A percentile compares a stretch with the other conserved stretches of the same genome.
phyloP scores from a whole-genome alignment of 1,140 invertebrate species.

The Rhyacophila brunnea region DNA sequence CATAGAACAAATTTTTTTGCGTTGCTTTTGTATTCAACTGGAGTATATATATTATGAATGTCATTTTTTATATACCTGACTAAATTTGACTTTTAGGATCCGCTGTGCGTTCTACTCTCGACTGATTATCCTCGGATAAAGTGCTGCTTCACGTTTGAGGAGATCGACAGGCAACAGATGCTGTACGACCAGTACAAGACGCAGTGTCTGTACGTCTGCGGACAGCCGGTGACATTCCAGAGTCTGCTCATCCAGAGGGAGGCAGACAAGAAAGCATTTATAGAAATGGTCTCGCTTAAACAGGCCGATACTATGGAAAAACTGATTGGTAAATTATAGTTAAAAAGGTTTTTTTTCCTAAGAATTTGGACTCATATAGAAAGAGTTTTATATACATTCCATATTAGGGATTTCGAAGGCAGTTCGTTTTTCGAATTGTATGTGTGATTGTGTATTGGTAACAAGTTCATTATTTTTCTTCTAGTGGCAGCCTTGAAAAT shows the following conservation, averaged over 20 bases:
- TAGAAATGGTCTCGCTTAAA: slow-evolving; percentile 50
- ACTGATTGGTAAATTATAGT: slow-evolving; percentile 44
- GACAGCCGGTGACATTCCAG: slow-evolving; percentile 46
- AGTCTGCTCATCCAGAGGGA: slow-evolving; percentile 47
- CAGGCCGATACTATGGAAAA: slow-evolving; percentile 54
- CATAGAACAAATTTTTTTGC: too few species aligned
- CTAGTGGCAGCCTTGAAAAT: too few species aligned
- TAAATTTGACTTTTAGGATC: too few species aligned
- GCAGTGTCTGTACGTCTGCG: slow-evolving; percentile 49
- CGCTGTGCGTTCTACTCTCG: slow-evolving; percentile 54
- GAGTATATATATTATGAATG: too few species aligned
- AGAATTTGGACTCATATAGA: too few species aligned
- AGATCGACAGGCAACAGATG: slow-evolving; percentile 53
- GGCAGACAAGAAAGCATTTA: slow-evolving; percentile 49
- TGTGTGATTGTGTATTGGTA: too few species aligned
- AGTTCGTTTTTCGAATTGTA: too few species aligned
- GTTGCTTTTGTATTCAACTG: too few species aligned
- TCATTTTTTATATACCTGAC: too few species aligned
- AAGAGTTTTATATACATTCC: too few species aligned
- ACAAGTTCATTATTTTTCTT: too few species aligned
- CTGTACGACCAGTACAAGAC: slow-evolving; percentile 54
- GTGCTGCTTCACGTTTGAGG: slow-evolving; percentile 56
- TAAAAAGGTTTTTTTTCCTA: not conserved
- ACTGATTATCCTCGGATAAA: slow-evolving; percentile 54
- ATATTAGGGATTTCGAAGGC: too few species aligned